Evolutionary conservation across 2,113 vertebrate species (phyloP).

Genomic region (Carassius carassius): DNA sequence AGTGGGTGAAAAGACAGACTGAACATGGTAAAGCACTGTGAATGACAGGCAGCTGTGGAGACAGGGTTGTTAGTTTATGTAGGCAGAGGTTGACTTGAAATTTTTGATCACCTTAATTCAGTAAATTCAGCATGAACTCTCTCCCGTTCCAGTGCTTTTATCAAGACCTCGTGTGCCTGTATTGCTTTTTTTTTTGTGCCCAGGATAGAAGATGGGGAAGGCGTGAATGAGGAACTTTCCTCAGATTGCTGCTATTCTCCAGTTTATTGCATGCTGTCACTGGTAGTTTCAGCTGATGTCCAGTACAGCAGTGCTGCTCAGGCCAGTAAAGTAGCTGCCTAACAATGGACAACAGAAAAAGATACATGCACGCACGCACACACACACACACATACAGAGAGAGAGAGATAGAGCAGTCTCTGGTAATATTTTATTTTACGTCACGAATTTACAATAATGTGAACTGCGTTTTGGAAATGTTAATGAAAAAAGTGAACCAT

Average conservation of each 20-base stretch:
- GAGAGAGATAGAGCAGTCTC: constrained; percentile 38
- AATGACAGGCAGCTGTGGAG: constrained; percentile 85
- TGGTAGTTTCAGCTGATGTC: constrained; percentile 97
- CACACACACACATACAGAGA: neutral
- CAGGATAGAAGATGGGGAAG: constrained; percentile 99
- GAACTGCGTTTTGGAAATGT: neutral
- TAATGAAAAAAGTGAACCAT: neutral
- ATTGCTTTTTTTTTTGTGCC: constrained; percentile 99
- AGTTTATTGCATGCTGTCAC: constrained; percentile 99
- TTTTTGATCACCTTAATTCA: constrained; percentile 99
- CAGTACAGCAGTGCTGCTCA: constrained; percentile 87
- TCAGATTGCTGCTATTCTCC: constrained; percentile 94
- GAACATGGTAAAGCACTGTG: constrained; percentile 72
- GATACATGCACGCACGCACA: constrained; percentile 30
- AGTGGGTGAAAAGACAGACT: constrained; percentile 50
- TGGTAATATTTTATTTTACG: neutral
- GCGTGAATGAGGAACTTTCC: constrained; percentile 99
- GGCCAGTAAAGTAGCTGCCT: constrained; percentile 92
- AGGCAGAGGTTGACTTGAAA: constrained; percentile 90
- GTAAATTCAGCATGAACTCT: constrained; percentile 90
- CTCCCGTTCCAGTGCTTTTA: constrained; percentile 89
- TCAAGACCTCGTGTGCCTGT: constrained; percentile 91
- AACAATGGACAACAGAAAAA: constrained; percentile 82
- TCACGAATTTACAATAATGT: neutral
- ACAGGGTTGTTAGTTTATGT: constrained; percentile 95